Percentiles rank a stretch among this genome's conserved stretches.
These are phyloP conservation scores for Prionailurus bengalensis DNA, from an alignment of 2,113 vertebrate genomes.

Conservation along the genomic window DNA sequence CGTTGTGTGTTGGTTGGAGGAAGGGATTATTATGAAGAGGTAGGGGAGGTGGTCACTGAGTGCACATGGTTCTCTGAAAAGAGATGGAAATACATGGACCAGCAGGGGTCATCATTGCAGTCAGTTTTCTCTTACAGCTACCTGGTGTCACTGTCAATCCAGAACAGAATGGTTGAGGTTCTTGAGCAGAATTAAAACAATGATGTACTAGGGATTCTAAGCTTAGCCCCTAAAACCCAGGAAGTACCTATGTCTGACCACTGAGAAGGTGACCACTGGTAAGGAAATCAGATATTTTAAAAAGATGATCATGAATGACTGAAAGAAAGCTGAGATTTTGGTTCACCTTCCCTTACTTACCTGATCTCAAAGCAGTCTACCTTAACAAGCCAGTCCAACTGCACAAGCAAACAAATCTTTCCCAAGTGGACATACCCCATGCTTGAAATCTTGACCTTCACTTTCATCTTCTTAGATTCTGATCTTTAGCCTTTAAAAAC, in stretches of 20 bases:
- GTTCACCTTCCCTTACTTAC: background rate
- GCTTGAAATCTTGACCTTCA: background rate
- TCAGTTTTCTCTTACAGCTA: background rate
- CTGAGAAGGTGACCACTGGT: background rate
- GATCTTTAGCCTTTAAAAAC: background rate
- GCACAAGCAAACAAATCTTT: background rate
- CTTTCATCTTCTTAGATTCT: background rate
- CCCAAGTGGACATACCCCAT: background rate
- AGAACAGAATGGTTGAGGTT: background rate
- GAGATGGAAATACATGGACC: fast-evolving
- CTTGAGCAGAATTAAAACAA: background rate
- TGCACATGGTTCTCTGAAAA: background rate
- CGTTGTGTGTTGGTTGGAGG: background rate
- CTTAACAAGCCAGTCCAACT: background rate
- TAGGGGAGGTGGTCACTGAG: background rate
- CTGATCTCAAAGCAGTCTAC: background rate
- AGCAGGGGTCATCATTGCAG: fast-evolving
- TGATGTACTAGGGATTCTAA: background rate
- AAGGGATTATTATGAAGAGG: background rate
- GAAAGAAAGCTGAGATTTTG: background rate
- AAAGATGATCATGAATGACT: background rate
- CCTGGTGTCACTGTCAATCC: background rate
- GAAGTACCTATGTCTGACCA: background rate
- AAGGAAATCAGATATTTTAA: background rate
- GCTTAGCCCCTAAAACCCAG: background rate